phyloP scores from a whole-genome alignment of 2,113 vertebrate genomes.

The Nesoenas mayeri region DNA sequence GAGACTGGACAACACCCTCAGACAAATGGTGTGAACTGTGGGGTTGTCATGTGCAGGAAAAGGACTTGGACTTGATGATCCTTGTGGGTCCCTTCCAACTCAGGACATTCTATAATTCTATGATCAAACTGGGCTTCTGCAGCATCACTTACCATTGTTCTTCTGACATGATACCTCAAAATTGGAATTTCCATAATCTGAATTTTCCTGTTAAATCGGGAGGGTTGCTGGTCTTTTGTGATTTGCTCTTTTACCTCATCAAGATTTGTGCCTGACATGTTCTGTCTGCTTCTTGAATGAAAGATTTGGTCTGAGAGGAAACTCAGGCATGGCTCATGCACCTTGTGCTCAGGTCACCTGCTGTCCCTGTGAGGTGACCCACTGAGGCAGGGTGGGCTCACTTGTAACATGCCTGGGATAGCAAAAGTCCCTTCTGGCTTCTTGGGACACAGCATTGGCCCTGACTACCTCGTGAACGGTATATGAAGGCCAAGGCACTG shows the following conservation, averaged over 20 bases:
- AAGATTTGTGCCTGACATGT: neutral
- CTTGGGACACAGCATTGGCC: neutral
- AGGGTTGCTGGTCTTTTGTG: neutral
- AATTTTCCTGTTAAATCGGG: neutral
- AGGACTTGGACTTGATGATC: too few relatives aligned
- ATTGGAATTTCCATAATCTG: neutral
- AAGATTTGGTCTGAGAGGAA: neutral
- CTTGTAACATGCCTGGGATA: neutral
- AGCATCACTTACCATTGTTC: neutral
- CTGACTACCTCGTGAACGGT: neutral
- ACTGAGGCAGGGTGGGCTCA: accelerated
- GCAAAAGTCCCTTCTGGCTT: neutral
- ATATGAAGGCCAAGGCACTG: neutral
- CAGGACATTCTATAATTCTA: too few relatives aligned
- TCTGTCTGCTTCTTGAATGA: neutral
- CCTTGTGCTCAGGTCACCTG: neutral
- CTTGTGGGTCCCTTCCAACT: too few relatives aligned
- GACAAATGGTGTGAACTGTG: too few relatives aligned
- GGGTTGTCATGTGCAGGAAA: too few relatives aligned
- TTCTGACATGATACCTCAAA: neutral
- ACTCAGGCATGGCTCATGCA: accelerated
- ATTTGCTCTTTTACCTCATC: neutral
- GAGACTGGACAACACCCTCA: too few relatives aligned
- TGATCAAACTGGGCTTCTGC: neutral
- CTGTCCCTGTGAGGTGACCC: neutral